Evolutionary conservation across 2,113 vertebrate species (phyloP).

Genomic region (Pandion haliaetus): DNA sequence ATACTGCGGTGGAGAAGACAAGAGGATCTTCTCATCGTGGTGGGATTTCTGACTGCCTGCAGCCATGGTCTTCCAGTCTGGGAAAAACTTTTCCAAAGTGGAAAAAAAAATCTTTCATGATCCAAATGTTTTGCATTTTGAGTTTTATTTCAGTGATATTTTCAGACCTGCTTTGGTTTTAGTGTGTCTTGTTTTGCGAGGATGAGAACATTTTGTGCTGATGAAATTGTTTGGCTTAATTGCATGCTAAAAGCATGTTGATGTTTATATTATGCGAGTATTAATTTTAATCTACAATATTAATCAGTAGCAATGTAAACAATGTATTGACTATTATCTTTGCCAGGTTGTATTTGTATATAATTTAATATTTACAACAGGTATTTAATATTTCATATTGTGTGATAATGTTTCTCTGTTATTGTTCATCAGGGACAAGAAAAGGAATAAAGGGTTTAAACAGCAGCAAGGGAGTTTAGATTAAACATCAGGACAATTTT

Average conservation of each 20-base stretch:
- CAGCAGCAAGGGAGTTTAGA: not conserved
- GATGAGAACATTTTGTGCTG: constrained; percentile 29
- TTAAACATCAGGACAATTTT: not conserved
- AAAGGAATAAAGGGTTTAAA: constrained; percentile 1
- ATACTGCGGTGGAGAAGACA: not conserved
- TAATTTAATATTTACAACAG: constrained; percentile 38
- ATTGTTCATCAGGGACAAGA: constrained; percentile 7
- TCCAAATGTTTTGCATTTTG: not conserved
- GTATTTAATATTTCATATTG: constrained; percentile 55
- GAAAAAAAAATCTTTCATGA: not conserved
- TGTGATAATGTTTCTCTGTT: not conserved
- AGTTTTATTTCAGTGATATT: not conserved
- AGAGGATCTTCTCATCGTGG: not conserved
- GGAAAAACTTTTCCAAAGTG: not conserved
- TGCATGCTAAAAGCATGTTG: constrained; percentile 46
- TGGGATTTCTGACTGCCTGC: not conserved
- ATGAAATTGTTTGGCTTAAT: constrained; percentile 24
- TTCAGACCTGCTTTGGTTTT: constrained; percentile 20
- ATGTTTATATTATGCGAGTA: constrained; percentile 45
- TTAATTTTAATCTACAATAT: constrained; percentile 60
- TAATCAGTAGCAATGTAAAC: constrained; percentile 55
- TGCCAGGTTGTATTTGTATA: not conserved
- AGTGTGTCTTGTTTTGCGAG: not conserved
- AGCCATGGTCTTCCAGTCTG: not conserved
- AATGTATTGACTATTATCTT: not conserved